phyloP scores from a whole-genome alignment of 92 coral and sea anemone genomes.

The Zoanthus gigantus region DNA sequence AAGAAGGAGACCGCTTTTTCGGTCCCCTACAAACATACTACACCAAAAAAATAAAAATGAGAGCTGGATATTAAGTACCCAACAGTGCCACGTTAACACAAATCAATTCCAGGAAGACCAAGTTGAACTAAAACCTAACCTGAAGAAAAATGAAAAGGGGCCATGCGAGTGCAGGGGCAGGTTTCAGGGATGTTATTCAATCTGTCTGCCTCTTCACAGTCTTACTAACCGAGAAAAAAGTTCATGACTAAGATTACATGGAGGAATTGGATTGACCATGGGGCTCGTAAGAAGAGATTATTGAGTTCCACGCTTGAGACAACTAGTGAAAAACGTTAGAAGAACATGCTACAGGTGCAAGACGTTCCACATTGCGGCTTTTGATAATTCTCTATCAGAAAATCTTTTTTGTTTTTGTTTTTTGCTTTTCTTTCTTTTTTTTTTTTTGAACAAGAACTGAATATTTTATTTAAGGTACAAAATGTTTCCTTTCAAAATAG shows the following conservation, averaged over 20 bases:
- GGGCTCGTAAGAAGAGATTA: not conserved
- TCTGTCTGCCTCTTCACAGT: slow-evolving; percentile 38
- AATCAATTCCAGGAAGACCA: slow-evolving; percentile 53
- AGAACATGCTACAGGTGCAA: slow-evolving; percentile 17
- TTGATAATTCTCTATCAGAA: too few species aligned
- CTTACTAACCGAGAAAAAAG: slow-evolving; percentile 15
- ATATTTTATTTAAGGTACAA: too few species aligned
- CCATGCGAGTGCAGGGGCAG: slow-evolving; percentile 31
- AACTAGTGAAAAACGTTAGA: not conserved
- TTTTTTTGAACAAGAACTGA: too few species aligned
- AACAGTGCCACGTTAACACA: slow-evolving; percentile 15
- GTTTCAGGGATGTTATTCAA: slow-evolving; percentile 30
- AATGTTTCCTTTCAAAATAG: too few species aligned
- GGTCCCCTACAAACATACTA: slow-evolving; percentile 56
- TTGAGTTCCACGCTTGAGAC: slow-evolving; percentile 34
- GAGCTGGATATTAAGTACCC: slow-evolving; percentile 13
- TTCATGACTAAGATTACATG: slow-evolving; percentile 38
- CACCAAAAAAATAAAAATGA: slow-evolving; percentile 34
- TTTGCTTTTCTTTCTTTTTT: too few species aligned
- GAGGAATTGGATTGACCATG: slow-evolving; percentile 52
- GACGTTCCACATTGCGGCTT: too few species aligned
- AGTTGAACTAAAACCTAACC: slow-evolving; percentile 10
- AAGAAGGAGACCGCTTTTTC: slow-evolving; percentile 13
- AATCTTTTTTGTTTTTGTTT: too few species aligned
- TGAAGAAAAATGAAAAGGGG: slow-evolving; percentile 1